Evolutionary conservation across 2,797 vertebrate genomes (phyloP), one percentile per base, ranked within the genome.

Genomic region (Glyptemys insculpta): DNA sequence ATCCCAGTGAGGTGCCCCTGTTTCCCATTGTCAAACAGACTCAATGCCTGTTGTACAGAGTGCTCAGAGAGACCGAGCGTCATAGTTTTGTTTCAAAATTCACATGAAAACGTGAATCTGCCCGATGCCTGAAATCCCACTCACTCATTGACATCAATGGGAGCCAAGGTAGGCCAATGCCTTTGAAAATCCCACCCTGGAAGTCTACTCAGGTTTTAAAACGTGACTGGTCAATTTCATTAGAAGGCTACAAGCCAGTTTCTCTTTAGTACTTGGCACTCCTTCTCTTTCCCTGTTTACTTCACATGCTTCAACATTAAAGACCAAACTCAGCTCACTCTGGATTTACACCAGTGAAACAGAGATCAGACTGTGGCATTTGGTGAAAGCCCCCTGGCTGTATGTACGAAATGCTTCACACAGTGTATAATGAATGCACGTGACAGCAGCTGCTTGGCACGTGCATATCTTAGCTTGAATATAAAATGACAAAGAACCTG

Each of bases 351-450:
- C 6, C 5, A 29, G 27, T 37, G 44, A 29, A 15, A 21, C 72
- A 8, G 37, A 56, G 62, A 84, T 80, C 29, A 86, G 29, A 10
- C 1, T 83, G 21, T 12, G 1, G 9, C 44, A 10, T 3, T 52
- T 37, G 81, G 8, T 16, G 14, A 54, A 65, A 82, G n/a, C 76
- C 12, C 31, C 12, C 23, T 52, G 1, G 3, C 50, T 85, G 31
- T 18, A 6, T 25, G 3, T 3, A 29, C 0, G 0, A 21, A 47
- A 81, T 2, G 12, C 14, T 74, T 80, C 56, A 12, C 23, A 87
- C 52, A 57, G 47, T 62, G 44, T 53, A 79, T 23, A 59, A 3
- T 29, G 53, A 83, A 78, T 68, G 59, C 47, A 62, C 29, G 34
- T 52, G 34, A 79, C 68, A 79, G 21, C 47, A 86, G 68, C 44